Base-by-base conservation (phyloP, 37 sponge, comb jelly and placozoan species). In the Chondrilla cf. caribensis region DNA sequence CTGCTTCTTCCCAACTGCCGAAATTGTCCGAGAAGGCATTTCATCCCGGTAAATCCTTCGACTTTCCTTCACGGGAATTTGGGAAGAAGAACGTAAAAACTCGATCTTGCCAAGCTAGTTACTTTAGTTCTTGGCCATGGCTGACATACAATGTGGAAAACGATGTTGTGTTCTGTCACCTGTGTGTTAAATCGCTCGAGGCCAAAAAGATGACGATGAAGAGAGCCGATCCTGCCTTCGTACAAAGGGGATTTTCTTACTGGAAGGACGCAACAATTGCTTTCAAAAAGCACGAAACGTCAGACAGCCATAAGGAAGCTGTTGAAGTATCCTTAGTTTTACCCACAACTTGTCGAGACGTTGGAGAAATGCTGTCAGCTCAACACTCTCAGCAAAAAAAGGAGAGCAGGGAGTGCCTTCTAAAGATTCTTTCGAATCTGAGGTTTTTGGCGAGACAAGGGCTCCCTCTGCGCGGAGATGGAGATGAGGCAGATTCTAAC, bases 391-490 rank as follows among this genome's bases (percentile, higher is more conserved):
- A 57, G 33, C 64, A 85, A 40, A 92, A 91, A 54, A 88, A 87
- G 54, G 43, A 41, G 21, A 87, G 87, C 51, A 59, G 83, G 41
- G 41, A 79, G 73, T 82, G 86, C 81, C 73, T 93, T 24, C 37
- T 83, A n/a, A 77, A 41, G 70, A 67, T 90, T 44, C 62, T 93
- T 19, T 65, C 81, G 37, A 77, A 85, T 57, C 36, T 89, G 28
- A 32, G 86, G 54, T 90, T 87, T 86, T 81, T 89, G 4, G 82
- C 90, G 7, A 71, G 90, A 6, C 90, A 93, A 84, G 94, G 70
- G 62, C 0, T 79, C 15, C 15, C 83, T 35, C 21, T 87, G 17
- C 42, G 87, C 25, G 87, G 82, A n/a, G 38, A 68, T 43, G 79
- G 70, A 14, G 70, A 70, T 66, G 84, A 73, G 43, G 44, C 33